Percentiles rank a stretch among this genome's conserved stretches.
These are phyloP conservation scores for Noctua pronuba DNA, from an alignment of 2,888 invertebrate species.

Conservation along the genomic window DNA sequence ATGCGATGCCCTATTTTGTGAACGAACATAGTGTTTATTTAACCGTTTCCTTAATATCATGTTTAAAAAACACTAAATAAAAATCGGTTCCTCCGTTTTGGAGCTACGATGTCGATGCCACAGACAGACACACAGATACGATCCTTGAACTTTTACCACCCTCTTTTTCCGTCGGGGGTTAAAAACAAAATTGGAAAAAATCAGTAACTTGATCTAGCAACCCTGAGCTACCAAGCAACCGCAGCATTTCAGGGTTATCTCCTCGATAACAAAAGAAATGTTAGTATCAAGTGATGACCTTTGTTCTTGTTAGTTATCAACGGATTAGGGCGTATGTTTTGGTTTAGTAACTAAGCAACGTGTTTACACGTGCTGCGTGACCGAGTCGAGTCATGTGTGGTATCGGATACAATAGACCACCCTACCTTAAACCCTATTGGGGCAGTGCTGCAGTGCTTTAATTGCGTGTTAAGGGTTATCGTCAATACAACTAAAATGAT, in stretches of 20 bases:
- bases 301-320: constrained; percentile 41
- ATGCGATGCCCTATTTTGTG: neutral
- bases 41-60: too few relatives aligned
- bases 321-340: constrained; percentile 46
- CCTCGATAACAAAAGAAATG: constrained; percentile 45
- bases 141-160: too few relatives aligned
- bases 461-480: constrained; percentile 2
- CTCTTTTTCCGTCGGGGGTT: neutral
- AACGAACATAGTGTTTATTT: neutral
- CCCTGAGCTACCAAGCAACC: constrained; percentile 57
- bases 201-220: neutral
- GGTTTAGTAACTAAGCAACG: constrained; percentile 16
- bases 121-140: too few relatives aligned
- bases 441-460: neutral
- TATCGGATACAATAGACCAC: neutral
- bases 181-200: neutral
- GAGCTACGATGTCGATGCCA: too few relatives aligned
- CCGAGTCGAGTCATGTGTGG: neutral
- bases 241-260: constrained; percentile 58
- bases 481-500: neutral
- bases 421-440: neutral
- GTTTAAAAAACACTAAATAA: neutral
- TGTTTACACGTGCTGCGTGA: constrained; percentile 20
- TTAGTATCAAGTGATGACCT: constrained; percentile 45
- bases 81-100: too few relatives aligned